A percentile compares a stretch with the other conserved stretches of the same genome.
phyloP scores from a whole-genome alignment of 2,888 invertebrate genomes.

The Ctena decussata region DNA sequence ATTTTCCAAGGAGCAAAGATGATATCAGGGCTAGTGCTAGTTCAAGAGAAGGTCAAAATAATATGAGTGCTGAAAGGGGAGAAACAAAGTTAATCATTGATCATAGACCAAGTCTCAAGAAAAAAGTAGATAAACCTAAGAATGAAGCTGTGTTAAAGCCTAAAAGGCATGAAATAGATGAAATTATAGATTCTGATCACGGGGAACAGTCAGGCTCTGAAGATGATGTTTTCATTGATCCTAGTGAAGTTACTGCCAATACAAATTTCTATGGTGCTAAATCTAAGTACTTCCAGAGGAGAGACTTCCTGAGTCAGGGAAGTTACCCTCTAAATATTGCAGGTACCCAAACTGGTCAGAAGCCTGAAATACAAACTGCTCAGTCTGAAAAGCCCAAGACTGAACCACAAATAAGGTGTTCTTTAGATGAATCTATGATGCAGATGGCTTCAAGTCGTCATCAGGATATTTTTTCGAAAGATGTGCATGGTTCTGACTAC shows the following conservation, averaged over 20 bases:
- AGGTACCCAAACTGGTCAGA: background rate
- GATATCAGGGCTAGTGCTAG: background rate
- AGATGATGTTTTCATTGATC: slow-evolving; percentile 74
- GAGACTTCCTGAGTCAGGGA: slow-evolving; percentile 64
- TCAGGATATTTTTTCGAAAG: slow-evolving; percentile 48
- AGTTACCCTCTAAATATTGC: slow-evolving; percentile 33
- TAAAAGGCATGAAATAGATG: background rate
- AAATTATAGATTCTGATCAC: slow-evolving; percentile 61
- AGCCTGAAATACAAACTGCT: background rate
- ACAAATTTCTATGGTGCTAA: slow-evolving; percentile 59
- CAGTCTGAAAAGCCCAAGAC: slow-evolving; percentile 26
- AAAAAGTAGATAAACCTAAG: slow-evolving; percentile 34
- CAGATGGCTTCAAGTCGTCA: slow-evolving; percentile 77
- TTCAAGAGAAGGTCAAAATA: slow-evolving; percentile 8
- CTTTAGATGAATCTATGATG: slow-evolving; percentile 79
- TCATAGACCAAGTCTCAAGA: slow-evolving; percentile 64
- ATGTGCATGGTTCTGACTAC: background rate
- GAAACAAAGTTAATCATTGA: slow-evolving; percentile 66
- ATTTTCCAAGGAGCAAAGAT: background rate
- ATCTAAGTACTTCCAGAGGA: slow-evolving; percentile 61
- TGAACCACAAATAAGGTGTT: slow-evolving; percentile 74
- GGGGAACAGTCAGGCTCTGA: slow-evolving; percentile 65
- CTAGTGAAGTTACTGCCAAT: slow-evolving; percentile 60
- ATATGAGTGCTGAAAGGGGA: slow-evolving; percentile 63
- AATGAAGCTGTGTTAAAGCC: slow-evolving; percentile 6